Evolutionary conservation across 2,113 vertebrate genomes (phyloP), one percentile per base, ranked within the genome.

Genomic region (Alectura lathami): DNA sequence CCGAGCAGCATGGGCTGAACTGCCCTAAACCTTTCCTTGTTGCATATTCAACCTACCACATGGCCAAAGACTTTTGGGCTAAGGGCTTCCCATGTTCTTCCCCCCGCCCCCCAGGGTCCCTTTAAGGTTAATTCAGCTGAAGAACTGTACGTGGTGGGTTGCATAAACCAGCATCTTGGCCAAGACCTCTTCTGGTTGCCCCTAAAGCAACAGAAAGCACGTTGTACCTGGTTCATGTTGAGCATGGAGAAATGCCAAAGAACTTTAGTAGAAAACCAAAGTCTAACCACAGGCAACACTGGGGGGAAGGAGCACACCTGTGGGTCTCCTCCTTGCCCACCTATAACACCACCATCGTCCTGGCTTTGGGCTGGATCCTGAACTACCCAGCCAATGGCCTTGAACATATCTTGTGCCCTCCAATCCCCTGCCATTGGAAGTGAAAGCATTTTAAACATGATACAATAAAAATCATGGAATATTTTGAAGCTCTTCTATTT

Each of bases 301-400:
- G 43, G 0, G 2, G 32, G 57, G 42, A 21, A 67, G 63, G 7
- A 48, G 23, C 34, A 30, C 45, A 11, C 2, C 30, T 54, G 36
- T 36, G 20, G 8, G 14, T 72, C 56, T 57, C 29, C 54, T 89
- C 63, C 29, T n/a, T 56, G 70, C 9, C 63, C 64, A 47, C 9
- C 3, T 2, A 15, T 17, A 53, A 32, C 24, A n/a, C 8, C n/a
- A 74, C 6, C 45, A 56, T 51, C 21, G 17, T 38, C 47, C 38
- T 0, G 0, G 7, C 48, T 13, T 6, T 3, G 4, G 75, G 38
- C 0, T 67, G 30, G 4, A 43, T 47, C 62, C 69, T 77, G 69
- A 69, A 29, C 20, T 69, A 38, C 50, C 17, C 68, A 80, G 43
- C 13, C 47, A 38, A 8, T 14, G 62, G 15, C 16, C 38, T 67